phyloP scores from a whole-genome alignment of 2,888 invertebrate species.

The Masnerella sp. region DNA sequence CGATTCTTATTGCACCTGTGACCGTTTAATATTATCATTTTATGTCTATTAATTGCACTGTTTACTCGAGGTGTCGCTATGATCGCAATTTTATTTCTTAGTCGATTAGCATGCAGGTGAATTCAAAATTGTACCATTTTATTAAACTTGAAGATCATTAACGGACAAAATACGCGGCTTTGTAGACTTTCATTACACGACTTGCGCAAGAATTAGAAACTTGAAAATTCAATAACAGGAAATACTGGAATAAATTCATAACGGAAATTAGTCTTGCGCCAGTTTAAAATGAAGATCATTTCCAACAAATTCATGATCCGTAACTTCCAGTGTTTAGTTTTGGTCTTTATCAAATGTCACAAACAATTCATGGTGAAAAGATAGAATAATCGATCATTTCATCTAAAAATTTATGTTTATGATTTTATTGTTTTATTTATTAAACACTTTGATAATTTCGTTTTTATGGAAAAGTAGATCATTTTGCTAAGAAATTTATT shows the following conservation, averaged over 20 bases:
- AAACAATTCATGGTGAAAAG: too few relatives aligned
- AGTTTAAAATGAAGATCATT: constrained; percentile 32
- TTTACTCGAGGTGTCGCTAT: constrained; percentile 12
- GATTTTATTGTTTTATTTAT: too few relatives aligned
- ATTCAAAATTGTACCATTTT: constrained; percentile 31
- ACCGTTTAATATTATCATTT: constrained; percentile 22
- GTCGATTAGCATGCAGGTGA: constrained; percentile 25
- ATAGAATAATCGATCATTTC: too few relatives aligned
- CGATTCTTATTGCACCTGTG: background rate
- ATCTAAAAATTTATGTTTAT: too few relatives aligned
- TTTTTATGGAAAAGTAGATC: too few relatives aligned
- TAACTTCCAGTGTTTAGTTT: constrained; percentile 28
- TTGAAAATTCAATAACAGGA: constrained; percentile 51
- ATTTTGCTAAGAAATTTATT: too few relatives aligned
- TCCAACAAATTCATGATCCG: constrained; percentile 33
- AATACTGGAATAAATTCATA: constrained; percentile 51
- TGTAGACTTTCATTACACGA: constrained; percentile 37
- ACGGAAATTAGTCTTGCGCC: constrained; percentile 46
- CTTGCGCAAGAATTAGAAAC: constrained; percentile 50
- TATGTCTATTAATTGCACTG: constrained; percentile 20
- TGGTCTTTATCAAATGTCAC: background rate
- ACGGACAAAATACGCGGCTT: constrained; percentile 30
- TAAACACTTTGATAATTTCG: too few relatives aligned
- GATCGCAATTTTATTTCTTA: constrained; percentile 23
- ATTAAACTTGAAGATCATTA: constrained; percentile 30